Percentiles rank a stretch among this genome's conserved stretches.
phyloP scores from a whole-genome alignment of 2,113 vertebrate species.

The Solea solea region DNA sequence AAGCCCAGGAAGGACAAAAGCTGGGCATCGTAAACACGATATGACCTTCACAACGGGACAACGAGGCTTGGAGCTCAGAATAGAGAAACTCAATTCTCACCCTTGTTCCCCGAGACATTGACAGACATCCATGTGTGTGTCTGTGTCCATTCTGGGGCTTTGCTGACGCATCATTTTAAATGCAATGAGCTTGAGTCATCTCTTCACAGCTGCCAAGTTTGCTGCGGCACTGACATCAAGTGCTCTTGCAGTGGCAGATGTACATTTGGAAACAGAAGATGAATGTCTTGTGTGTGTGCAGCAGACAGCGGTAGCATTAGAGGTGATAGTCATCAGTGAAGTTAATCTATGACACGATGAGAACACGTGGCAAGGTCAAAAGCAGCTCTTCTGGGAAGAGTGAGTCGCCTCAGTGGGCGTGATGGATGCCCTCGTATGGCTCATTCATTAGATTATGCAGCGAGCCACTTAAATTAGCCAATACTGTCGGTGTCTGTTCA shows the following conservation, averaged over 20 bases:
- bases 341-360: constrained; percentile 68
- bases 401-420: constrained; percentile 23
- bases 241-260: constrained; percentile 5
- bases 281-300: constrained; percentile 22
- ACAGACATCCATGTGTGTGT: constrained; percentile 34
- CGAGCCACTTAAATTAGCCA: background rate
- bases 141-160: constrained; percentile 22
- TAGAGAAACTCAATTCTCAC: constrained; percentile 66
- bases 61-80: constrained; percentile 59
- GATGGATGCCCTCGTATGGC: constrained; percentile 36
- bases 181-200: constrained; percentile 50
- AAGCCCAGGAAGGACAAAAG: constrained; percentile 67
- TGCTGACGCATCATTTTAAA: constrained; percentile 58
- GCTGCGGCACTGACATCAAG: constrained; percentile 1
- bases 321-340: constrained; percentile 53
- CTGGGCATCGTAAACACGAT: constrained; percentile 46
- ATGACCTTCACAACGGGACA: constrained; percentile 76
- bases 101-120: constrained; percentile 40
- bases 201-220: constrained; percentile 45
- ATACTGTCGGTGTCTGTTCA: background rate
- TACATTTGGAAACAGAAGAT: constrained; percentile 27
- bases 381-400: constrained; percentile 31
- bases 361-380: constrained; percentile 67
- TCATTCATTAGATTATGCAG: constrained; percentile 10
- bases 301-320: background rate